Conservation (phyloP, 2,797 vertebrate genomes). For the Enteromius treurensis region DNA sequence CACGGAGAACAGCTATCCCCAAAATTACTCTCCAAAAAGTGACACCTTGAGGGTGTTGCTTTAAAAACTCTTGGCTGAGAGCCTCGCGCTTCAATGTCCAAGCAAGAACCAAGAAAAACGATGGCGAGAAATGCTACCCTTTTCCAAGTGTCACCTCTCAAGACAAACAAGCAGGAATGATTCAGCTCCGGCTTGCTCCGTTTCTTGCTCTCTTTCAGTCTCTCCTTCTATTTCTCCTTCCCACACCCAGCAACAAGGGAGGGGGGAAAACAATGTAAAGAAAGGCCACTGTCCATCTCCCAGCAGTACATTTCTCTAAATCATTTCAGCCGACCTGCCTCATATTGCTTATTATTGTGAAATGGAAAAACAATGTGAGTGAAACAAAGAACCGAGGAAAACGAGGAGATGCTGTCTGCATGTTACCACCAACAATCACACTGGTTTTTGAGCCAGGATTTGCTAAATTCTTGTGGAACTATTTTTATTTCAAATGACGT, state of each 20-base stretch:
- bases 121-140: conserved; percentile 35
- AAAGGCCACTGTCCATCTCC: conserved; percentile 46
- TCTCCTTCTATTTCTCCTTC: neutral
- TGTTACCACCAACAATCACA: neutral
- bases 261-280: conserved; percentile 30
- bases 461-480: neutral
- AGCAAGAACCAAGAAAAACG: neutral
- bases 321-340: conserved; percentile 31
- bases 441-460: neutral
- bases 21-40: conserved; percentile 27
- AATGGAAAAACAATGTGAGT: neutral
- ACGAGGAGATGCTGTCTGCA: neutral
- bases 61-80: neutral
- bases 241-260: conserved; percentile 21
- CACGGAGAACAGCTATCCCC: neutral
- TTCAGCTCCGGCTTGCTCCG: conserved; percentile 7
- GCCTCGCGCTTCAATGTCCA: conserved; percentile 18
- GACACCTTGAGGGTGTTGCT: conserved; percentile 32
- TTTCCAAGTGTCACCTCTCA: conserved; percentile 32
- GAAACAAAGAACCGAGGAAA: neutral
- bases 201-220: conserved; percentile 26
- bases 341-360: conserved; percentile 38
- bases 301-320: conserved; percentile 48
- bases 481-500: neutral
- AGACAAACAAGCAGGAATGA: conserved; percentile 40